Evolutionary conservation across 2,888 invertebrate species (phyloP).

Genomic region (Epiperipatus broadwayi): DNA sequence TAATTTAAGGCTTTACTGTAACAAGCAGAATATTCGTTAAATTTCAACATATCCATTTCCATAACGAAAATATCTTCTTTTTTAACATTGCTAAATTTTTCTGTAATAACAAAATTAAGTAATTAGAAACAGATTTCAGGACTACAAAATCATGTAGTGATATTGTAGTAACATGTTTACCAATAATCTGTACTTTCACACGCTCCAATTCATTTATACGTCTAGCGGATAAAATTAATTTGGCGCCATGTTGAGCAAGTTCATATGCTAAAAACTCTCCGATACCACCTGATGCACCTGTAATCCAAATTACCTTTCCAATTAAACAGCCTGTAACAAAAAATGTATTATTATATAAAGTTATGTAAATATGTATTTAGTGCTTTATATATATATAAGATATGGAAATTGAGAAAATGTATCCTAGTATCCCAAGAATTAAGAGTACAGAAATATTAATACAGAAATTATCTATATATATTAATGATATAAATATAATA

Average conservation of each 20-base stretch:
- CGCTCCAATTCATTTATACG: slow-evolving; percentile 40
- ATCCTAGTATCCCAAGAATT: no score
- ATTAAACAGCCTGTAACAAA: slow-evolving; percentile 32
- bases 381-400: no score
- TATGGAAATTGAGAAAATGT: no score
- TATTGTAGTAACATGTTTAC: slow-evolving; percentile 24
- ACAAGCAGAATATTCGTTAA: slow-evolving; percentile 39
- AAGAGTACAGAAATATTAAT: no score
- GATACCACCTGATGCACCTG: slow-evolving; percentile 65
- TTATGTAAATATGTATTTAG: no score
- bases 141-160: slow-evolving; percentile 10
- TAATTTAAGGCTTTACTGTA: slow-evolving; percentile 42
- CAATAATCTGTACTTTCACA: slow-evolving; percentile 44
- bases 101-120: slow-evolving; percentile 17
- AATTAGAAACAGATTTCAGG: slow-evolving; percentile 6
- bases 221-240: slow-evolving; percentile 46
- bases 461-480: no score
- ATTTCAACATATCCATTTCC: slow-evolving; percentile 44
- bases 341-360: no score
- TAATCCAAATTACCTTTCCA: slow-evolving; percentile 60
- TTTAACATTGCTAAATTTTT: slow-evolving; percentile 25
- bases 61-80: slow-evolving; percentile 45
- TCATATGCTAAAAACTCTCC: slow-evolving; percentile 50
- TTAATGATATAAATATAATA: no score
- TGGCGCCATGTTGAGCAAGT: slow-evolving; percentile 44